Evolutionary conservation across 2,113 vertebrate genomes (phyloP).

Genomic region (Porphyrio hochstetteri): DNA sequence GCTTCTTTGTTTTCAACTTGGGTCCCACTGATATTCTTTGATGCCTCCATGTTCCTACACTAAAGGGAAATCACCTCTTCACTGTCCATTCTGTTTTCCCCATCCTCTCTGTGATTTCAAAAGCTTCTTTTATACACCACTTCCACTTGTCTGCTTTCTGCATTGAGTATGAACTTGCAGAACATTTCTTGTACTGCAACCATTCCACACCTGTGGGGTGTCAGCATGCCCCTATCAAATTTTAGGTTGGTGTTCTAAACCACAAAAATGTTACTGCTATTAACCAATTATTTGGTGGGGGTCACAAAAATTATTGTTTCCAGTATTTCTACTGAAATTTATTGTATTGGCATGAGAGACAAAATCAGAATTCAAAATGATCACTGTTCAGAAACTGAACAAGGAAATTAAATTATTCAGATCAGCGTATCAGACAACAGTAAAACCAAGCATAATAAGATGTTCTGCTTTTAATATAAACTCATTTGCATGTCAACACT

Average conservation of each 20-base stretch:
- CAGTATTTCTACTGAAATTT: not conserved
- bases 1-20: not conserved
- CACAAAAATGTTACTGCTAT: not conserved
- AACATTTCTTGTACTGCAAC: not conserved
- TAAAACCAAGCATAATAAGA: not conserved
- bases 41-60: not conserved
- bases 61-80: not conserved
- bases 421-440: not conserved
- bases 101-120: not conserved
- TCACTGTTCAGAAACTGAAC: not conserved
- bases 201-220: not conserved
- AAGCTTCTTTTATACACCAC: not conserved
- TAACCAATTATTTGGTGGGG: not conserved
- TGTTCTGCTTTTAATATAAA: slow-evolving; percentile 4
- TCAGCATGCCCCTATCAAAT: not conserved
- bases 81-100: not conserved
- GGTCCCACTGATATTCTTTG: not conserved
- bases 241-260: not conserved
- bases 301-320: not conserved
- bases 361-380: not conserved
- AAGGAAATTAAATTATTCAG: not conserved
- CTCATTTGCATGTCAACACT: not conserved
- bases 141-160: not conserved
- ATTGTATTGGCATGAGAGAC: not conserved
- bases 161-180: not conserved